Conservation (phyloP, 1,140 invertebrate species). For the Pristionchus pacificus region DNA sequence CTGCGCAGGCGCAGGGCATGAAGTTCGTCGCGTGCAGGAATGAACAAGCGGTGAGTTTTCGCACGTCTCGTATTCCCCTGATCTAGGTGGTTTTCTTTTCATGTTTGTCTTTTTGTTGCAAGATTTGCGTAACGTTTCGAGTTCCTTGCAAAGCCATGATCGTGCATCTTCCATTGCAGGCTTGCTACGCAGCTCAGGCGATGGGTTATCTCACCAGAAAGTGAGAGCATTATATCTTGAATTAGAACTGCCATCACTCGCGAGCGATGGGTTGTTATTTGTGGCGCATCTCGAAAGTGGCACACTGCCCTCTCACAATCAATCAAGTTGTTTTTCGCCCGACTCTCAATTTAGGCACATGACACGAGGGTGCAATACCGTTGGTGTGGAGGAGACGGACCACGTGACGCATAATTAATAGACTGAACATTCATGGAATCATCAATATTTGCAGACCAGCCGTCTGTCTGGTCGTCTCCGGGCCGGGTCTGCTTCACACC, state of each 20-base stretch:
- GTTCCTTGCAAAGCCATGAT: neutral
- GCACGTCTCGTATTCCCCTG: too few species aligned
- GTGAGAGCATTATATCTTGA: neutral
- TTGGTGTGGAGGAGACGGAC: too few species aligned
- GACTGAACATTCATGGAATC: too few species aligned
- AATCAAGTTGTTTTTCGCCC: too few species aligned
- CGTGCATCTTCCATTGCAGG: slow-evolving; percentile 45
- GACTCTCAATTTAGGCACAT: too few species aligned
- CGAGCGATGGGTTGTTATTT: too few species aligned
- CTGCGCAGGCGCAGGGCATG: slow-evolving; percentile 78
- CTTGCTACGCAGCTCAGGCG: slow-evolving; percentile 86
- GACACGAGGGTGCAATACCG: too few species aligned
- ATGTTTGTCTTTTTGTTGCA: neutral
- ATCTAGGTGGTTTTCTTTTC: too few species aligned
- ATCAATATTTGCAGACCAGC: slow-evolving; percentile 75
- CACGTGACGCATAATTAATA: too few species aligned
- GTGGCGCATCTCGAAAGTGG: too few species aligned
- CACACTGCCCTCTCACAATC: too few species aligned
- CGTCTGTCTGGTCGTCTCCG: slow-evolving; percentile 86
- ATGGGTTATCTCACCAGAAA: slow-evolving; percentile 69
- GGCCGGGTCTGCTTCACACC: slow-evolving; percentile 84
- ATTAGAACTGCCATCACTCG: too few species aligned
- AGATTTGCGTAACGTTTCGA: neutral
- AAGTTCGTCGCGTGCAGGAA: slow-evolving; percentile 92
- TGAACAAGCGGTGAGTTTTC: slow-evolving; percentile 81